A percentile compares a stretch with the other conserved stretches of the same genome.
phyloP scores from a whole-genome alignment of 1,140 invertebrate species.

The Plectrocnemia conspersa region DNA sequence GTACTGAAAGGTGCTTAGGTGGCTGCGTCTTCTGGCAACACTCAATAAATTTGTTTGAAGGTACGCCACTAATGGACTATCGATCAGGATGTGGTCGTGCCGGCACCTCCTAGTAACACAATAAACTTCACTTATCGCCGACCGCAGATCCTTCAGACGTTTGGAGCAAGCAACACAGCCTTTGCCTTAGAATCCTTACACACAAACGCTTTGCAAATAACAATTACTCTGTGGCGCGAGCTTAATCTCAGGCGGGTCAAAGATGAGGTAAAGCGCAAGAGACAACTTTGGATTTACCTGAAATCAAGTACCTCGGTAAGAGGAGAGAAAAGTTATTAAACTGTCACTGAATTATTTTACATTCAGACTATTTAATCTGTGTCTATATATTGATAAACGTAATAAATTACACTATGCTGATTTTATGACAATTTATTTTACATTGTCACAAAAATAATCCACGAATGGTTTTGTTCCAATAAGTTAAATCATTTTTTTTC shows the following conservation, averaged over 20 bases:
- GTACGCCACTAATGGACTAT: conserved; percentile 13
- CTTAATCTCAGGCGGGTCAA: background rate
- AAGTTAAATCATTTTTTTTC: no score
- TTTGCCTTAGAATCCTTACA: no score
- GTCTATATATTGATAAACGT: background rate
- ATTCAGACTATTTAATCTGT: background rate
- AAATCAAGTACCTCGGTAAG: background rate
- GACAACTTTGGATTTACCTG: background rate
- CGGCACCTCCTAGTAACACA: conserved; percentile 3
- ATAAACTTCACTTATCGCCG: conserved; percentile 7
- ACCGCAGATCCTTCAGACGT: no score
- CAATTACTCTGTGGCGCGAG: background rate
- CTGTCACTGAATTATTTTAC: background rate
- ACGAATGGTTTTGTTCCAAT: no score
- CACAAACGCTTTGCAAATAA: background rate
- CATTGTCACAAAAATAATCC: no score
- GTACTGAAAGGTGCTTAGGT: no score
- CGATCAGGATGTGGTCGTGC: conserved; percentile 6
- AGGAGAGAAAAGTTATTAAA: background rate
- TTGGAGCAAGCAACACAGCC: no score
- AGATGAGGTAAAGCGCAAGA: background rate
- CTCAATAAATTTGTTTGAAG: conserved; percentile 6
- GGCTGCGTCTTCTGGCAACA: no score
- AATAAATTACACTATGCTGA: no score
- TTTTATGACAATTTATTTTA: no score